phyloP scores from a whole-genome alignment of 2,797 vertebrate species.

The Myiotriccus ornatus region DNA sequence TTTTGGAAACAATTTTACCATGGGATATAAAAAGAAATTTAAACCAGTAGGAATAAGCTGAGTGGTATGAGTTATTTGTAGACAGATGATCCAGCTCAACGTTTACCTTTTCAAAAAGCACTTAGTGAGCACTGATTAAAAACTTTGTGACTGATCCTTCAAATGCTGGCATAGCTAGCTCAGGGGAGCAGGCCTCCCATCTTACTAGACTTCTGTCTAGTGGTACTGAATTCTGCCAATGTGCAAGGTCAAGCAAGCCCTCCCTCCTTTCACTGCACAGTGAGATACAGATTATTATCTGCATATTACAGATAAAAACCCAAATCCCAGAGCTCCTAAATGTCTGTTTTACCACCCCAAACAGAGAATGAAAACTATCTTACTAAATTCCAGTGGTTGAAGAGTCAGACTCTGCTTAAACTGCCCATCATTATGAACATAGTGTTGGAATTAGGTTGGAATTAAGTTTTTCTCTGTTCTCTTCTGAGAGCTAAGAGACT shows the following conservation, averaged over 20 bases:
- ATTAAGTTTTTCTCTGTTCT: neutral
- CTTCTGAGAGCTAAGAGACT: neutral
- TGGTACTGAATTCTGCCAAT: neutral
- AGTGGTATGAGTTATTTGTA: conserved; percentile 31
- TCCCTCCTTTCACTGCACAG: neutral
- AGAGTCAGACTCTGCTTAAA: neutral
- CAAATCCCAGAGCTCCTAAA: neutral
- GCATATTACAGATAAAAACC: neutral
- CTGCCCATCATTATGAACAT: neutral
- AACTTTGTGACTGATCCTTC: neutral
- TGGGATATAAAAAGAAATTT: conserved; percentile 56
- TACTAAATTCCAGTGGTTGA: neutral
- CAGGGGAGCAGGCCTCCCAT: neutral
- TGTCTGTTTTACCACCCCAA: neutral
- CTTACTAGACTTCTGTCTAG: neutral
- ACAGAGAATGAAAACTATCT: neutral
- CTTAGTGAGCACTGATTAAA: conserved; percentile 19
- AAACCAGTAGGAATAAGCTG: conserved; percentile 39
- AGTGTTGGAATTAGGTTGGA: neutral
- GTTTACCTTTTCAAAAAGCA: conserved; percentile 29
- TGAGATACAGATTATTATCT: neutral
- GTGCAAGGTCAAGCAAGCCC: neutral
- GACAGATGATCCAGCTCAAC: conserved; percentile 52
- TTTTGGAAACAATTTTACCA: conserved; percentile 51
- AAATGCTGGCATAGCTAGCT: neutral